Percentiles rank a stretch among this genome's conserved stretches.
Conservation (phyloP, 2,797 vertebrate genomes). For the Bucorvus abyssinicus region DNA sequence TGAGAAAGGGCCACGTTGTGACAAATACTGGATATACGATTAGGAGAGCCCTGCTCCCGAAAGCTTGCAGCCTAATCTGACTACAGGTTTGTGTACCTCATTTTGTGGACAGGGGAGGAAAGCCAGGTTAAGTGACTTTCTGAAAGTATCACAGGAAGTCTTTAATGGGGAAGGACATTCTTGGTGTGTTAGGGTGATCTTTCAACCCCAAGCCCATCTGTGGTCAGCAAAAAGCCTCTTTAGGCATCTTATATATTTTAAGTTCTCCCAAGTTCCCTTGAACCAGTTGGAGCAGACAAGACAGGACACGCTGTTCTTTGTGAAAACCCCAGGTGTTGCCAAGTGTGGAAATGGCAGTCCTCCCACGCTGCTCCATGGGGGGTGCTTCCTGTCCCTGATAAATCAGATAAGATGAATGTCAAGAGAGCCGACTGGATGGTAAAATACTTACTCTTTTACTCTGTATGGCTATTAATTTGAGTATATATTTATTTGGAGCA, state of each 20-base stretch:
- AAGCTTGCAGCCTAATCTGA: not conserved
- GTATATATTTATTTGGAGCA: not conserved
- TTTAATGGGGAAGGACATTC: not conserved
- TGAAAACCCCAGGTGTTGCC: not conserved
- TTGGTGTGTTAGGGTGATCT: not conserved
- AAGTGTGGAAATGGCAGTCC: slow-evolving; percentile 3
- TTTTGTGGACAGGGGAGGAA: not conserved
- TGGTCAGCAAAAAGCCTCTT: not conserved
- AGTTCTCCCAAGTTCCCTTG: not conserved
- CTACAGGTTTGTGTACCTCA: not conserved
- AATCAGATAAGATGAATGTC: not conserved
- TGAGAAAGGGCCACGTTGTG: not conserved
- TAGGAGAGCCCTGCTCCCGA: not conserved
- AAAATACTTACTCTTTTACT: not conserved
- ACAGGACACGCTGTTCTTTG: not conserved
- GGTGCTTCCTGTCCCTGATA: not conserved
- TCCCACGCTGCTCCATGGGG: not conserved
- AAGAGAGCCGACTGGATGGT: not conserved
- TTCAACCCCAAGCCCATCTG: not conserved
- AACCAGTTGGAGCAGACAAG: slow-evolving; percentile 7
- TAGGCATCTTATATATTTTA: not conserved
- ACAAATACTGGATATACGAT: not conserved
- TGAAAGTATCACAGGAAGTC: not conserved
- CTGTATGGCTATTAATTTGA: not conserved
- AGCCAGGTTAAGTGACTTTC: not conserved